Percentiles rank a stretch among this genome's conserved stretches.
Conservation (phyloP, 2,113 vertebrate genomes). For the Hyaena hyaena region DNA sequence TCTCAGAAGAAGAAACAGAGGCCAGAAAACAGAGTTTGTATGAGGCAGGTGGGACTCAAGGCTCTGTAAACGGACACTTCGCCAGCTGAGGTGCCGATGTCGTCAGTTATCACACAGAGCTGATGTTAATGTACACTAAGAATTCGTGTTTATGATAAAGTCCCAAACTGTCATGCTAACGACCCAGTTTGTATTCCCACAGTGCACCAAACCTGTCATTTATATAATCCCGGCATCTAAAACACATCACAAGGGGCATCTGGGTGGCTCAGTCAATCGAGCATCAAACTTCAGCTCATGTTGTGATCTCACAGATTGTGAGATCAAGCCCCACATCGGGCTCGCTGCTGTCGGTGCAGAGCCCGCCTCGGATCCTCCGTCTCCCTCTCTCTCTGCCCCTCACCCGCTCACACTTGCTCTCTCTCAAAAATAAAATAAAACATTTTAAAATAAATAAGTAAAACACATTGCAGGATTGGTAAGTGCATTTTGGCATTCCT, state of each 20-base stretch:
- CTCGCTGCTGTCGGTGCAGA: too few species aligned
- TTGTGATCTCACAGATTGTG: too few species aligned
- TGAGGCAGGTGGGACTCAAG: rapidly evolving
- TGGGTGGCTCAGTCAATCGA: too few species aligned
- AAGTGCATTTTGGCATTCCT: background rate
- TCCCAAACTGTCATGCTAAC: rapidly evolving
- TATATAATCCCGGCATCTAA: background rate
- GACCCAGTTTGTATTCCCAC: rapidly evolving
- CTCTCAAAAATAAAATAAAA: too few species aligned
- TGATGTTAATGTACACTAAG: rapidly evolving
- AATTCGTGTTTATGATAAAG: background rate
- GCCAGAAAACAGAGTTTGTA: background rate
- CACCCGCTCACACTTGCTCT: too few species aligned
- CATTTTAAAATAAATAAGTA: too few species aligned
- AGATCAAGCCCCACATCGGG: too few species aligned
- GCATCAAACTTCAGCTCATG: too few species aligned
- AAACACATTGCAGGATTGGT: background rate
- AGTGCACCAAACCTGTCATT: background rate
- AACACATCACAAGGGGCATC: background rate
- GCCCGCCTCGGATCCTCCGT: too few species aligned
- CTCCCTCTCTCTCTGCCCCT: too few species aligned
- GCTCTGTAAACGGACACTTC: background rate
- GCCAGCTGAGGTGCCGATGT: background rate
- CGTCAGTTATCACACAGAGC: background rate
- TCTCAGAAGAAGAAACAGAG: background rate